Percentiles rank a stretch among this genome's conserved stretches.
phyloP scores from a whole-genome alignment of 1,140 invertebrate genomes.

The Nomia melanderi region DNA sequence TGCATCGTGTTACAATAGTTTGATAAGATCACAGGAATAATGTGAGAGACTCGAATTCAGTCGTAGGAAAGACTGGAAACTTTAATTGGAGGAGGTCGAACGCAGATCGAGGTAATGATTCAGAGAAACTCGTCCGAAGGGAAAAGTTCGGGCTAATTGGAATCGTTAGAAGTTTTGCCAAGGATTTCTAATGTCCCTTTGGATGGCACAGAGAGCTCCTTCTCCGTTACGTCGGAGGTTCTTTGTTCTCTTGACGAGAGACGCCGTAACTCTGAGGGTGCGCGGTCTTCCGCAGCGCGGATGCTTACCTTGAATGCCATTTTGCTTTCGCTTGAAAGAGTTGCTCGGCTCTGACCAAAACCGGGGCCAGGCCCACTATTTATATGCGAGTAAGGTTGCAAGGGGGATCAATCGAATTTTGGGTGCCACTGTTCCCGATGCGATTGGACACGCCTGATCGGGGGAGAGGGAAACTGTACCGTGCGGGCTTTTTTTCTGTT shows the following conservation, averaged over 20 bases:
- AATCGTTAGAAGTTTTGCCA: background rate
- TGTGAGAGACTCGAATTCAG: too few species aligned
- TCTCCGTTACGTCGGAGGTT: background rate
- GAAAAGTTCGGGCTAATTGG: background rate
- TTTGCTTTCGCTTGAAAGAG: slow-evolving; percentile 51
- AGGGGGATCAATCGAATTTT: slow-evolving; percentile 61
- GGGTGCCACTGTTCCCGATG: slow-evolving; percentile 39
- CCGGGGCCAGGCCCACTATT: slow-evolving; percentile 56
- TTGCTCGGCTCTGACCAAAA: slow-evolving; percentile 55
- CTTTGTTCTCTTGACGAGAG: background rate
- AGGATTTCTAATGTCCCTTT: background rate
- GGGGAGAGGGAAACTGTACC: slow-evolving; percentile 57
- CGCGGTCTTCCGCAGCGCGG: background rate
- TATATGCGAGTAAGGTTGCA: slow-evolving; percentile 56
- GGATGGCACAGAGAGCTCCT: background rate
- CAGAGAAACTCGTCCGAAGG: background rate
- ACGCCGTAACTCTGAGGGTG: background rate
- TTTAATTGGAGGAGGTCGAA: too few species aligned
- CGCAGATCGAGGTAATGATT: too few species aligned
- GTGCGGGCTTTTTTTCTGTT: slow-evolving; percentile 33
- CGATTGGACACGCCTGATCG: slow-evolving; percentile 56
- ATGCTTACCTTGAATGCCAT: slow-evolving; percentile 71
- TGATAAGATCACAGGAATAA: too few species aligned
- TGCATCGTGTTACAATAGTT: too few species aligned
- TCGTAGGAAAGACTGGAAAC: too few species aligned